Evolutionary conservation across 92 coral and sea anemone genomes (phyloP), one percentile per base, ranked within the genome.

Genomic region (Isaurus tuberculatus): DNA sequence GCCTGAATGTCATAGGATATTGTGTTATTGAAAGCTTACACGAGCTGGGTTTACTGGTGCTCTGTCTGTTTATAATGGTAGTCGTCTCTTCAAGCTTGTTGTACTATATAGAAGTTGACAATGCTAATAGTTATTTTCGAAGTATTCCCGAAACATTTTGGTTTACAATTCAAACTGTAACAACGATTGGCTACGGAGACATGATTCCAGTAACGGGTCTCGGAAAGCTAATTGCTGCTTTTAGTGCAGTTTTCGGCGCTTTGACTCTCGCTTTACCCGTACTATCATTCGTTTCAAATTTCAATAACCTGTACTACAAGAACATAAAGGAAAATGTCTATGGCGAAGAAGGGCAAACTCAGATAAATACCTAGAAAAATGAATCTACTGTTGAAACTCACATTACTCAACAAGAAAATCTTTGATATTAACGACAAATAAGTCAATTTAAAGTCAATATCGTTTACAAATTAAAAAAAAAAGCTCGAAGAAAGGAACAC

Each of bases 161-260:
- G 99, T 97, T 97, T 72, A 89, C 98, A 14, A 16, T 97, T 19
- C 99, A 97, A 79, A 97, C 99, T 0, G 91, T 97, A 1, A 92
- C 99, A n/a, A 97, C 99, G 4, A 97, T 97, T 5, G 99, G 99
- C 0, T 97, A 97, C 27, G 99, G 99, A 0, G 99, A 97, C 43
- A 90, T 90, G 90, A 89, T 97, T 8, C 99, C 99, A 1, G 79
- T 91, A 0, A 92, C 89, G 9, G 89, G 92, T 1, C 65, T 94
- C 0, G 99, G 95, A 14, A 92, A 92, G 75, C 85, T 97, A 0
- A 88, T 90, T 10, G 88, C 99, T 0, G 98, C 97, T 2, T 83
- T 94, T 19, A 84, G 95, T 17, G 98, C 98, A 1, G 93, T 97
- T 19, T 97, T 97, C 67, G 99, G 99, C 15, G 99, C 98, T 13